Base-by-base conservation (phyloP, 23 tunicate genomes). In the Phallusia fumigata region DNA sequence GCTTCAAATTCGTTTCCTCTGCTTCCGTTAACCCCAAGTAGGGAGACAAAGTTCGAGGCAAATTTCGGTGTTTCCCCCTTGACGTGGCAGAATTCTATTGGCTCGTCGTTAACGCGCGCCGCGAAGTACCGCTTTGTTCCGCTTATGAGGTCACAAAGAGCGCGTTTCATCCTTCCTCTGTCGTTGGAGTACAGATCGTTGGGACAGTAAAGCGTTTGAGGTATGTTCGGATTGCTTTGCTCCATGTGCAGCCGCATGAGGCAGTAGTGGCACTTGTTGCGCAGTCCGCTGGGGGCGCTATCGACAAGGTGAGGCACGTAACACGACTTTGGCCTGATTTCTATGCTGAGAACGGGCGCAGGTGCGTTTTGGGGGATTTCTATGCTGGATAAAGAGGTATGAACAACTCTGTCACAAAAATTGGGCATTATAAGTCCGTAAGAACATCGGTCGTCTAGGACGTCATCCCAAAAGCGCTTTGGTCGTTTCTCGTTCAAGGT, bases 121-220 rank as follows among this genome's bases (percentile, higher is more conserved):
- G 88, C 74, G 36, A 89, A 84, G 53, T 89, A 84, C 8, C 88
- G 79, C 53, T 89, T 88, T 5, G 94, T 88, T 19, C 85, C 53
- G 5, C 88, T 65, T 30, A 89, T 89, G 24, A 89, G 64, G 35
- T 89, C 86, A 19, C 69, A 51, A 13, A 89, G 33, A 0, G 94
- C 94, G 19, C 88, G 73, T 76, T 89, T 84, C 64, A 84, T 80
- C 19, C 94, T 80, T 13, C 33, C 1, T 18, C 30, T 40, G 78
- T 80, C 49, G 6, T 84, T 80, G 2, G 94, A 89, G 35, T 76
- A 89, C 78, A 89, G 69, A 64, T 89, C 94, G 36, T 31, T 35
- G 10, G 94, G 94, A 52, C 94, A 89, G 78, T 89, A 89, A 31
- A 47, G 36, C 18, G 94, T 83, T 40, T 84, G 94, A 74, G 77